phyloP scores from a whole-genome alignment of 2,888 invertebrate genomes.

The Metacarcinus magister region DNA sequence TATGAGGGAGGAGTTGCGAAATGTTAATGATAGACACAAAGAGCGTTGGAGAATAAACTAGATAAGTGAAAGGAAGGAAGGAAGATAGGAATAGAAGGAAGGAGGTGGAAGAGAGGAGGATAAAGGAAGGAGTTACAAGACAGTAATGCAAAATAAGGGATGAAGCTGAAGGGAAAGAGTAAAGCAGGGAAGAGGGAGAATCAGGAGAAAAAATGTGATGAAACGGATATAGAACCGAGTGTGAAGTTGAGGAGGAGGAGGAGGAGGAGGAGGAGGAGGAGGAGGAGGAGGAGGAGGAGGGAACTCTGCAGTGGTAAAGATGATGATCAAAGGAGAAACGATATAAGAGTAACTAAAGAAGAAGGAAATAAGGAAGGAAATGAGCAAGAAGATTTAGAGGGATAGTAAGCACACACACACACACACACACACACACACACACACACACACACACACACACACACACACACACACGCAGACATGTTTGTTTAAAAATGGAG shows the following conservation, averaged over 20 bases:
- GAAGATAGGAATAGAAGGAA: not conserved
- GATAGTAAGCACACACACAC: not conserved
- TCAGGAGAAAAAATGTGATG: not conserved
- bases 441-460: conserved; percentile 58
- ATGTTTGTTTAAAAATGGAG: not conserved
- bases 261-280: not conserved
- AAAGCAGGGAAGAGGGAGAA: not conserved
- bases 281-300: not conserved
- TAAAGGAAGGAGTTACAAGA: not conserved
- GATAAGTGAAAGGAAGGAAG: not conserved
- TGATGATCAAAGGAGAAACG: not conserved
- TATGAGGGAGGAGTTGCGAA: not conserved
- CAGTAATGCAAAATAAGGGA: not conserved
- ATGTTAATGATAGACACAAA: not conserved
- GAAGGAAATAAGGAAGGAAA: not conserved
- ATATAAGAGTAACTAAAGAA: not conserved
- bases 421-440: conserved; percentile 44
- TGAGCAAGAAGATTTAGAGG: not conserved
- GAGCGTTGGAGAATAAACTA: not conserved
- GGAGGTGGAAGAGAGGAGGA: not conserved
- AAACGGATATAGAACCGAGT: conserved; percentile 14
- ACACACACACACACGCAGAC: no score
- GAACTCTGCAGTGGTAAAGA: not conserved
- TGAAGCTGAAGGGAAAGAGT: not conserved
- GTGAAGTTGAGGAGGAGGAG: not conserved